Evolutionary conservation across 2,888 invertebrate genomes (phyloP), one percentile per base, ranked within the genome.

Genomic region (Phalera bucephala): DNA sequence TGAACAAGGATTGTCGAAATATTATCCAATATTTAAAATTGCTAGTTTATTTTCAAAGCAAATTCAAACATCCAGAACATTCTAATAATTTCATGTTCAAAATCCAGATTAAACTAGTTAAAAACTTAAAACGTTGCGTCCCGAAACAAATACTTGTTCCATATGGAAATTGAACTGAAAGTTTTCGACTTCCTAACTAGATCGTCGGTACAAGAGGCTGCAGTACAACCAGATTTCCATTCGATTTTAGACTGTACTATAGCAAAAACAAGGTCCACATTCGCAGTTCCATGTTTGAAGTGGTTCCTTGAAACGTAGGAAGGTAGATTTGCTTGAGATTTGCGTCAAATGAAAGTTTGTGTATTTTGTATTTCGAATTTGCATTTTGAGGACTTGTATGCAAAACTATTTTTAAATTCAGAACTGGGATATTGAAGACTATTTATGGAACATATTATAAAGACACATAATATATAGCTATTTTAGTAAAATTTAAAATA

Each of bases 141-240:
- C 33, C 12, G 27, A 34, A 51, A 45, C 31, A 30, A 40, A 22
- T 33, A 35, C 31, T 45, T 39, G 31, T 40, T 43, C 27, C 36
- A 40, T 39, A 48, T 33, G 36, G 42, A 49, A 57, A 52, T 49
- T 40, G 36, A 32, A 48, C 40, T 31, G 33, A 34, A 38, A 45
- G 48, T 13, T 45, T 35, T 33, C n/a, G 19, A 33, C 36, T 40
- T 28, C 8, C 25, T 25, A 27, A 35, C 36, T 30, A 33, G 28
- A 47, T 31, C 36, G 28, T 31, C 26, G 25, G 13, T 36, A 31
- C 29, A 29, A 32, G 17, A 25, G n/a, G 12, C 6, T 22, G 10
- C 8, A 7, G 14, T 14, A n/a, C 13, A 2, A 7, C 12, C 14
- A 15, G 14, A 23, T 8, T 15, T 12, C 31, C 21, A 36, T 25